Conservation (phyloP, 2,888 invertebrate genomes). For the Ametastegia equiseti region DNA sequence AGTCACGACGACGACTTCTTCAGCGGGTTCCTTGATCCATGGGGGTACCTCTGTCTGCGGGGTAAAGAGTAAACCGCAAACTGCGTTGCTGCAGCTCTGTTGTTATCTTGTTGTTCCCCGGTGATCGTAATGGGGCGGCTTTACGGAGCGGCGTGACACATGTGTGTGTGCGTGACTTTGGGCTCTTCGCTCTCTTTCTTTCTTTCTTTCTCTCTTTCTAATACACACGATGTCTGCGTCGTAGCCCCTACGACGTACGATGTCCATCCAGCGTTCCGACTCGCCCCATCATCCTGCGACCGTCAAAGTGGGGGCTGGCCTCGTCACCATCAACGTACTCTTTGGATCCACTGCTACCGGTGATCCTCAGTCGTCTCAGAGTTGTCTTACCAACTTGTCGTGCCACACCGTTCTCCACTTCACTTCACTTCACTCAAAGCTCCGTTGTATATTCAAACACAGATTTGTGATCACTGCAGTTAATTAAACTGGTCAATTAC, state of each 20-base stretch:
- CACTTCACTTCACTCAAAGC: not conserved
- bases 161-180: not conserved
- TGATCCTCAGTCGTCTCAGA: constrained; percentile 23
- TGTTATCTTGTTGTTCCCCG: not conserved
- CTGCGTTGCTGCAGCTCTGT: not conserved
- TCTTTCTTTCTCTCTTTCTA: too few species aligned
- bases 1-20: not conserved
- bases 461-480: not conserved
- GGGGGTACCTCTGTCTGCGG: not conserved
- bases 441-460: not conserved
- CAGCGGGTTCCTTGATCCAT: not conserved
- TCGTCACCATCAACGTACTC: not conserved
- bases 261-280: not conserved
- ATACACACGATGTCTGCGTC: constrained; percentile 2
- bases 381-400: not conserved
- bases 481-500: not conserved
- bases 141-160: not conserved
- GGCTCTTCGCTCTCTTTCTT: not conserved
- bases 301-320: not conserved
- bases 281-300: not conserved
- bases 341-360: constrained; percentile 1
- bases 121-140: not conserved
- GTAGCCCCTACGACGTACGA: not conserved
- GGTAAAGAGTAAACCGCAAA: not conserved
- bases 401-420: not conserved